phyloP scores from a whole-genome alignment of 1,140 invertebrate species.

The Zophobas atratus region DNA sequence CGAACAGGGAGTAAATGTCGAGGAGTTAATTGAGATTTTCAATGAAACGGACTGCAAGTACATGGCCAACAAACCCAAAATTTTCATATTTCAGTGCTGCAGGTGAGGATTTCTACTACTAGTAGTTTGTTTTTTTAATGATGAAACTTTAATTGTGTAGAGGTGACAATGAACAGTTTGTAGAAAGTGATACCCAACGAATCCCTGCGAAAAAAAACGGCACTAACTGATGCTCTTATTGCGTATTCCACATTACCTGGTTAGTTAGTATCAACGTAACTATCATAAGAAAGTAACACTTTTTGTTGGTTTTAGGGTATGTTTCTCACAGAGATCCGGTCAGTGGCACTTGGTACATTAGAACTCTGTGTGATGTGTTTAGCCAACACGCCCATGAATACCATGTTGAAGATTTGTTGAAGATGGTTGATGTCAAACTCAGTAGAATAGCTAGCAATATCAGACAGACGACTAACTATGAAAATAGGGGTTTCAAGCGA shows the following conservation, averaged over 20 bases:
- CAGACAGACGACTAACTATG: constrained; percentile 72
- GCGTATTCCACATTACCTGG: constrained; percentile 59
- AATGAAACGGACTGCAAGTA: constrained; percentile 73
- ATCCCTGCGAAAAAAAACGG: constrained; percentile 44
- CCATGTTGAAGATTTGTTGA: constrained; percentile 78
- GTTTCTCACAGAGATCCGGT: constrained; percentile 75
- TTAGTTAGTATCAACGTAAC: constrained; percentile 35
- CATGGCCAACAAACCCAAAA: constrained; percentile 80
- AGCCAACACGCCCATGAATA: constrained; percentile 75
- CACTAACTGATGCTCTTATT: constrained; percentile 53
- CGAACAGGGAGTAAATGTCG: constrained; percentile 66
- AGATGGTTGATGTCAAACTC: constrained; percentile 72
- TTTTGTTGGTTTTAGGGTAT: constrained; percentile 68
- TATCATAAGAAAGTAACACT: not conserved
- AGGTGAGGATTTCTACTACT: constrained; percentile 45
- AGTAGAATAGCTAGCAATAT: constrained; percentile 53
- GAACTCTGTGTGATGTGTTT: constrained; percentile 81
- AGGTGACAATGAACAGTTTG: constrained; percentile 43
- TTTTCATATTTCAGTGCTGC: constrained; percentile 81
- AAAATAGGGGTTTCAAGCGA: constrained; percentile 74
- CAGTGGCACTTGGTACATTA: constrained; percentile 83
- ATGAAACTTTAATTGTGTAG: constrained; percentile 29
- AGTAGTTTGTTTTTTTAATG: not conserved
- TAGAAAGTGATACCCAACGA: constrained; percentile 47
- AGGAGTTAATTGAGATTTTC: constrained; percentile 75